A percentile compares a stretch with the other conserved stretches of the same genome.
These are phyloP conservation scores for Ceriagrion tenellum DNA, from an alignment of 2,888 invertebrate genomes.

Conservation along the genomic window DNA sequence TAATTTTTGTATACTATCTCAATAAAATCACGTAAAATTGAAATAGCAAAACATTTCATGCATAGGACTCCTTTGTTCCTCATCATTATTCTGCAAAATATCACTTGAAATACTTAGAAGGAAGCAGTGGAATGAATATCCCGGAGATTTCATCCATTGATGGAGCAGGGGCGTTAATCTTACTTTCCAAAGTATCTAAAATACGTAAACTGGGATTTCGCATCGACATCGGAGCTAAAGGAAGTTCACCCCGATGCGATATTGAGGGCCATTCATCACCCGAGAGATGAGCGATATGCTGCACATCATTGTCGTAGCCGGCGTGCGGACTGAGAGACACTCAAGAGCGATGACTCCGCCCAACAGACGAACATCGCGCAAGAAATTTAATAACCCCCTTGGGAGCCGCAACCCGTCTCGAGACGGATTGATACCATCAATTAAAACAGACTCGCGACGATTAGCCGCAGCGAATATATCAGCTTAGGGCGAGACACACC, in stretches of 20 bases:
- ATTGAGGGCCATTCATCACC: not conserved
- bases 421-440: conserved; percentile 56
- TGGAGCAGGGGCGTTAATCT: not conserved
- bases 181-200: not conserved
- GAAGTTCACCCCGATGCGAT: not conserved
- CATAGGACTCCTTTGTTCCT: too few relatives aligned
- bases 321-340: not conserved
- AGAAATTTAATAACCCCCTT: conserved; percentile 42
- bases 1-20: too few relatives aligned
- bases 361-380: not conserved
- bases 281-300: not conserved
- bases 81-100: too few relatives aligned
- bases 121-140: not conserved
- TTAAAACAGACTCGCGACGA: conserved; percentile 44
- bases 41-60: too few relatives aligned
- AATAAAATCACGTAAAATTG: too few relatives aligned
- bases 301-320: not conserved
- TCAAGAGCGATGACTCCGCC: conserved; percentile 22
- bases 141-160: not conserved
- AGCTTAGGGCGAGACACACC: conserved; percentile 38
- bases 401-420: conserved; percentile 35
- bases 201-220: not conserved
- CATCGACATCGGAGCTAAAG: not conserved
- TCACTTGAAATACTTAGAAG: not conserved
- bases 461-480: conserved; percentile 42